phyloP scores from a whole-genome alignment of 2,797 vertebrate genomes.

The Xerus rutilus region DNA sequence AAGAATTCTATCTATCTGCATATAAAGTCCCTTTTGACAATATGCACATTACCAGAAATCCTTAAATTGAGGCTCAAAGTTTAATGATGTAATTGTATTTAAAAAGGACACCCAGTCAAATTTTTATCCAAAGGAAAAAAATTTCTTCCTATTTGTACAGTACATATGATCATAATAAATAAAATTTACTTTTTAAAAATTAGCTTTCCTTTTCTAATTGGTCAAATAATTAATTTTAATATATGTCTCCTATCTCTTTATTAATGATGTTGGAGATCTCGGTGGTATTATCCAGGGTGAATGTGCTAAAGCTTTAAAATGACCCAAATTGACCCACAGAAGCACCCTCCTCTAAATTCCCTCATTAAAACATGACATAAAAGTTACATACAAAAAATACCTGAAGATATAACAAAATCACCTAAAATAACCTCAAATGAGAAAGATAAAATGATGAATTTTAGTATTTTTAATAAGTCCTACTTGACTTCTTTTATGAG shows the following conservation, averaged over 20 bases:
- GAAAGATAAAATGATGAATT: neutral
- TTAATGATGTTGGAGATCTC: neutral
- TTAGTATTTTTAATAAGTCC: neutral
- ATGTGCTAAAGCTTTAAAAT: neutral
- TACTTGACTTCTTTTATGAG: neutral
- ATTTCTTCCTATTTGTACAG: neutral
- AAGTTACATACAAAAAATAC: neutral
- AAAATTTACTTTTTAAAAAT: slow-evolving; percentile 14
- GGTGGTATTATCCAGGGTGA: neutral
- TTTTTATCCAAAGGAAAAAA: neutral
- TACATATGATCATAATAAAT: neutral
- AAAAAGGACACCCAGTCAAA: neutral
- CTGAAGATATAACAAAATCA: neutral
- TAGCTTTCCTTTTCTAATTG: neutral
- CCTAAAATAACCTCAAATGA: neutral
- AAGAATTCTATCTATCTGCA: neutral
- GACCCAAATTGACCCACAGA: neutral
- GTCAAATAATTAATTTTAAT: neutral
- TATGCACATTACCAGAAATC: neutral
- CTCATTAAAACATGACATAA: neutral
- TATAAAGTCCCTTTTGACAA: neutral
- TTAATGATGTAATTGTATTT: neutral
- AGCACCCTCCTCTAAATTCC: neutral
- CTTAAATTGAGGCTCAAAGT: neutral
- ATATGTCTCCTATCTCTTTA: neutral